Evolutionary conservation across 2,888 invertebrate genomes (phyloP).

Genomic region (Deilephila porcellus): DNA sequence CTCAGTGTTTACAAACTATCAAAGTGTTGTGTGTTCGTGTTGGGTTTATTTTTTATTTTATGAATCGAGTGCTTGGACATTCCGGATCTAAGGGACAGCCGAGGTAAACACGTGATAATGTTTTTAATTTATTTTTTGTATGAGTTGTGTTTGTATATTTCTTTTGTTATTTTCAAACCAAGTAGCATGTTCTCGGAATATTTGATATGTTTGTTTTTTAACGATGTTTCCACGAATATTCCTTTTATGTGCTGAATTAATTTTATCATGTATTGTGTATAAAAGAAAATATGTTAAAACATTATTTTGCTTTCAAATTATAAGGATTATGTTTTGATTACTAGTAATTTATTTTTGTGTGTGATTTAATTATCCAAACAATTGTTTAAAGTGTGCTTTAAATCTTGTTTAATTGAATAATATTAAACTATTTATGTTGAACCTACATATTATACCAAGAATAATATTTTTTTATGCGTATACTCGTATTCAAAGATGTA

Average conservation of each 20-base stretch:
- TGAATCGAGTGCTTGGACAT: conserved; percentile 39
- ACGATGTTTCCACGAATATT: not conserved
- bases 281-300: not conserved
- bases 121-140: conserved; percentile 51
- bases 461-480: no score
- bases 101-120: conserved; percentile 61
- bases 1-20: conserved; percentile 52
- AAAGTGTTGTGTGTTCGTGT: conserved; percentile 55
- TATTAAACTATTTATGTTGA: no score
- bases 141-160: conserved; percentile 45
- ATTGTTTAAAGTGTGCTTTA: no score
- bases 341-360: not conserved
- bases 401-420: no score
- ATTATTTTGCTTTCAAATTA: not conserved
- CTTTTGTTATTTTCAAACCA: conserved; percentile 48
- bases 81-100: conserved; percentile 55
- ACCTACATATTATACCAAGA: no score
- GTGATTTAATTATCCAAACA: not conserved
- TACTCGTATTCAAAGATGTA: no score
- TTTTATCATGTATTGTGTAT: not conserved
- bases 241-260: not conserved
- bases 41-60: conserved; percentile 41
- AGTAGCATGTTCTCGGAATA: conserved; percentile 35
- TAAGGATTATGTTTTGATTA: not conserved
- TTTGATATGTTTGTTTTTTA: not conserved